phyloP scores from a whole-genome alignment of 2,888 invertebrate species.

The Amorpha juglandis region DNA sequence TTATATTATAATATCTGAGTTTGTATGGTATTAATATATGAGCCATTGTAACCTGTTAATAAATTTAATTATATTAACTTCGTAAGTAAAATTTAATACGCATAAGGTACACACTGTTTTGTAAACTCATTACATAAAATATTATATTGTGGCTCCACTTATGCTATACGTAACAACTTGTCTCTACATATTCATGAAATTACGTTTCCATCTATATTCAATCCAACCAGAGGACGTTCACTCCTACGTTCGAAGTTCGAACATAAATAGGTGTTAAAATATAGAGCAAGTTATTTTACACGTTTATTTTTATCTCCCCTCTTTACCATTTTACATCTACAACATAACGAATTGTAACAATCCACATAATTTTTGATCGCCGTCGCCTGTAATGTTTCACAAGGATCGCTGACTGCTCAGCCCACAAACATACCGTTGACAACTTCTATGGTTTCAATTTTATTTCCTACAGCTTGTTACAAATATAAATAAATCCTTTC shows the following conservation, averaged over 20 bases:
- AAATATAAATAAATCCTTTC: slow-evolving; percentile 80
- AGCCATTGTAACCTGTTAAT: no score
- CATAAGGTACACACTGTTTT: no score
- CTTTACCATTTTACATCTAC: not conserved
- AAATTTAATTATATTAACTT: no score
- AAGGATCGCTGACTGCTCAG: slow-evolving; percentile 47
- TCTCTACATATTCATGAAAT: no score
- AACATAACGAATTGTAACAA: slow-evolving; percentile 48
- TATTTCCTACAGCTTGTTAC: slow-evolving; percentile 56
- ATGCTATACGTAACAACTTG: not conserved
- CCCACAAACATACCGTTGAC: slow-evolving; percentile 67
- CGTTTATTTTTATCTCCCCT: slow-evolving; percentile 27
- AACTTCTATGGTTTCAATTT: slow-evolving; percentile 51
- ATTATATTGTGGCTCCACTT: no score
- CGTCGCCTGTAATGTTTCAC: slow-evolving; percentile 48
- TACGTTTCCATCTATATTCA: not conserved
- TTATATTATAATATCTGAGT: no score
- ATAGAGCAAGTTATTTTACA: slow-evolving; percentile 24
- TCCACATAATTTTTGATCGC: slow-evolving; percentile 63
- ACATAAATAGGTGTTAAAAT: slow-evolving; percentile 24
- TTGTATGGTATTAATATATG: no score
- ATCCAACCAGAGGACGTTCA: not conserved
- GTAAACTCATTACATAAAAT: no score
- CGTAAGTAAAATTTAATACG: no score
- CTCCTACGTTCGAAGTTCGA: not conserved